Evolutionary conservation across 2,797 vertebrate genomes (phyloP), one percentile per base, ranked within the genome.

Genomic region (Siniperca obscura): DNA sequence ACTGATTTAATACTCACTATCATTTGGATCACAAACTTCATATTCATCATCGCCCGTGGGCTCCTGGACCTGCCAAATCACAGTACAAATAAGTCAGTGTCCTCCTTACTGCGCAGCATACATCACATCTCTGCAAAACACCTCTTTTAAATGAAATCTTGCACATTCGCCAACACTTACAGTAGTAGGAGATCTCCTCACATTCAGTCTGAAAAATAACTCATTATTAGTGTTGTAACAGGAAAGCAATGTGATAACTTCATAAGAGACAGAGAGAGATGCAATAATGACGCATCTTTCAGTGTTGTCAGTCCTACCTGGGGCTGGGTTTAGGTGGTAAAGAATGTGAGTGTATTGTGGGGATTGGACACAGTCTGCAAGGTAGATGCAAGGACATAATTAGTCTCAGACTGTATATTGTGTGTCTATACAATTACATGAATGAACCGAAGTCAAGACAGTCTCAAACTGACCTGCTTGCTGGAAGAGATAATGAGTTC

Each of bases 1-100:
- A 52, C 3, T 48, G 11, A 82, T 67, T 61, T 21, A 46, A 78
- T 57, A 95, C 95, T 95, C 91, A 98, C 97, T 74, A 2, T 96
- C 67, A 4, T 92, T 87, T 70, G 75, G 78, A 50, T 93, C 94
- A 78, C 95, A 96, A 27, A 94, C 86, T 95, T 97, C 95, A 88
- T 96, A 96, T 59, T 95, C 91, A 7, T 94, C 95, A 0, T 93
- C 87, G 3, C 22, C 76, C 10, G 76, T 62, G 5, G 89, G 67
- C 74, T 96, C 94, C 92, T 94, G 91, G 69, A 83, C 61, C 89
- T 94, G 94, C 50, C 81, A 66, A 75, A 81, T 44, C 36, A 77
- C 4, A 61, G 66, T 0, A 52, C 14, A 7, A 14, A 9, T 12
- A 5, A 25, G 40, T 77, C 17, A 22, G 0, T 7, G 2, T 68